Evolutionary conservation across 2,888 invertebrate genomes (phyloP), one percentile per base, ranked within the genome.

Genomic region (Drosophila kokeensis): DNA sequence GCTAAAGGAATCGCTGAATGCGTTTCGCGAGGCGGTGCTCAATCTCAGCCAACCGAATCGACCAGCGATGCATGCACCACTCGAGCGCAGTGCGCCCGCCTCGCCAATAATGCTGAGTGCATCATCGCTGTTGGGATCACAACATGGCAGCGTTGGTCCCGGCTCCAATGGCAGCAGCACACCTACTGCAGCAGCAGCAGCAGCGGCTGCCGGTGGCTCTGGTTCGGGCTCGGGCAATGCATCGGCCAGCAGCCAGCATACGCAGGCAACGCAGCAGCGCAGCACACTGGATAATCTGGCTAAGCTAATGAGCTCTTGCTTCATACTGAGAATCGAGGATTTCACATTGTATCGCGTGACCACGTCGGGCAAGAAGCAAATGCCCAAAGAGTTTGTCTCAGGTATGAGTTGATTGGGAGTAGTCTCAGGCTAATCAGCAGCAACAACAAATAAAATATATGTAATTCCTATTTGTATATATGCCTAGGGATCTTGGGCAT

Each of bases 301-400:
- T 30, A 97, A 97, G 92, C 93, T 99, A 74, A 97, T 99, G 97
- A 98, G 98, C 34, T 96, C 97, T 15, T 98, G 98, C 92, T 95
- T 97, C 42, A 95, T 99, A 38, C 94, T 99, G 72, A 95, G 98
- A 91, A 95, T 99, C 84, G 97, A 98, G 90, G 98, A 99, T 93
- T 97, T 99, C 90, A 96, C 96, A 11, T 95, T 99, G 58, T 97
- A 97, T 93, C 95, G 96, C 92, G 97, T 98, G 30, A 97, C 97
- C 1, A 97, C 97, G 2, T 95, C 95, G 18, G 95, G 96, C 59
- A 95, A 95, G 84, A 96, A 96, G 80, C 95, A 96, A 81, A 93
- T 95, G 73, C 95, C 96, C 24, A 97, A 97, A 94, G 98, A 98
- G 93, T 97, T 97, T 89, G 94, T 96, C 81, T 94, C 95, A 93